Conservation (phyloP, 2,797 vertebrate genomes). For the Chaenodraco wilsoni region DNA sequence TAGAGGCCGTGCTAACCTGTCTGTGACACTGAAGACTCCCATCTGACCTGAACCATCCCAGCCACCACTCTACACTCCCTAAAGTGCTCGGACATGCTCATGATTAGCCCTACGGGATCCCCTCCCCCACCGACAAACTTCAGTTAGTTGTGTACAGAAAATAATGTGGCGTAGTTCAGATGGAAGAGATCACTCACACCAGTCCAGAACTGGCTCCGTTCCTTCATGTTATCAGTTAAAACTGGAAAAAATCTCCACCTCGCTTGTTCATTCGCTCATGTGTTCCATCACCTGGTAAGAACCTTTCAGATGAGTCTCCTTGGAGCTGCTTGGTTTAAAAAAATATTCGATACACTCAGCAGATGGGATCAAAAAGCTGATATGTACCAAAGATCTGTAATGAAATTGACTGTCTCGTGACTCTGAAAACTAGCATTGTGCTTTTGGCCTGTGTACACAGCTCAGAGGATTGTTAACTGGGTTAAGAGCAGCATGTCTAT, state of each 20-base stretch:
- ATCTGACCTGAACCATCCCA: conserved; percentile 68
- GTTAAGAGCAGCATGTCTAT: conserved; percentile 54
- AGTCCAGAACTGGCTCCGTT: conserved; percentile 44
- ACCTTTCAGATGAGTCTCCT: conserved; percentile 43
- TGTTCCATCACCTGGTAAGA: conserved; percentile 50
- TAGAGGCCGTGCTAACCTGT: conserved; percentile 69
- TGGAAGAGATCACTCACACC: conserved; percentile 65
- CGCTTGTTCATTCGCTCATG: conserved; percentile 35
- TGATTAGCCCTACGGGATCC: conserved; percentile 59
- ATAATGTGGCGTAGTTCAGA: conserved; percentile 53
- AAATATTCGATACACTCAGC: conserved; percentile 54
- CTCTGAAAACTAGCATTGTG: conserved; percentile 52
- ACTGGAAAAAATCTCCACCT: conserved; percentile 59
- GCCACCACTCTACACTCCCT: conserved; percentile 63
- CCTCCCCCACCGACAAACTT: conserved; percentile 39
- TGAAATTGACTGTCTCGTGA: conserved; percentile 63
- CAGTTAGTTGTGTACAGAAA: conserved; percentile 52
- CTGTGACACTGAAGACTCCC: conserved; percentile 63
- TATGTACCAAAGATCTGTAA: conserved; percentile 84
- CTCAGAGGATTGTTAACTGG: conserved; percentile 56
- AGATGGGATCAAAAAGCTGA: conserved; percentile 68
- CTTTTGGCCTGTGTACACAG: conserved; percentile 56
- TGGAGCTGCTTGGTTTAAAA: conserved; percentile 64
- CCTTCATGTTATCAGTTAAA: conserved; percentile 56
- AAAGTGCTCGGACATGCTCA: conserved; percentile 67